Percentiles rank a stretch among this genome's conserved stretches.
Evolutionary conservation across 1,140 invertebrate species (phyloP).

Genomic region (Drosophila kanapiae): DNA sequence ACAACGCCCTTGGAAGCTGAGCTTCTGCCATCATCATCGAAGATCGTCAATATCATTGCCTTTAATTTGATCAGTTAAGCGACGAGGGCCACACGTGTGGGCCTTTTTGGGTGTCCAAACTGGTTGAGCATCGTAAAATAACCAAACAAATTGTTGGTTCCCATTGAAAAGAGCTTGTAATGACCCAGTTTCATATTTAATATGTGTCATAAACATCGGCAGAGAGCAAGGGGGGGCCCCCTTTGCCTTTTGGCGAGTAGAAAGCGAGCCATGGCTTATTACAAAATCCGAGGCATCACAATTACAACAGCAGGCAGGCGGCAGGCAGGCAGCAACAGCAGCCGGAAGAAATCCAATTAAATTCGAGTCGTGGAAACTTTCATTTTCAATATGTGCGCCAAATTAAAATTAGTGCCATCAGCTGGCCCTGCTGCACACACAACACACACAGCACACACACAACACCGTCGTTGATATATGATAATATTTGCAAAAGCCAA

Average conservation of each 20-base stretch:
- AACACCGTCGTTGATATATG: constrained; percentile 11
- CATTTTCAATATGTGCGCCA: constrained; percentile 81
- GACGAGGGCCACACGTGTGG: constrained; percentile 52
- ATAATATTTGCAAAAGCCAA: constrained; percentile 42
- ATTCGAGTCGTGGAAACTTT: constrained; percentile 76
- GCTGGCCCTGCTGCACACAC: constrained; percentile 2
- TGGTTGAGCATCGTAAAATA: constrained; percentile 62
- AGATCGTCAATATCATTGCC: constrained; percentile 48
- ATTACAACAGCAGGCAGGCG: constrained; percentile 40
- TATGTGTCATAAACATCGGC: constrained; percentile 66
- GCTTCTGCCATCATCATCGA: constrained; percentile 24
- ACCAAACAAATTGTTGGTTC: constrained; percentile 62
- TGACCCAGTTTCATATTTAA: constrained; percentile 78
- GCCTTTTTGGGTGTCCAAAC: constrained; percentile 46
- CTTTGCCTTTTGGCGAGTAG: constrained; percentile 55
- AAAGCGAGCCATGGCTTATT: constrained; percentile 62
- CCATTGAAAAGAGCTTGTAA: constrained; percentile 75
- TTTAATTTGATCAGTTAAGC: constrained; percentile 26
- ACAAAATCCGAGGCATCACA: constrained; percentile 75
- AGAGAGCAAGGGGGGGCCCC: constrained; percentile 2
- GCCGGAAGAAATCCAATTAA: constrained; percentile 73
- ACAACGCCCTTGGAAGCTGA: constrained; percentile 55
- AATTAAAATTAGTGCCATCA: constrained; percentile 70
- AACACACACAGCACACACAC: too few relatives aligned
- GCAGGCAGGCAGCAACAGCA: constrained; percentile 22